Evolutionary conservation across 2,888 invertebrate genomes (phyloP).

Genomic region (Melieria crassipennis): DNA sequence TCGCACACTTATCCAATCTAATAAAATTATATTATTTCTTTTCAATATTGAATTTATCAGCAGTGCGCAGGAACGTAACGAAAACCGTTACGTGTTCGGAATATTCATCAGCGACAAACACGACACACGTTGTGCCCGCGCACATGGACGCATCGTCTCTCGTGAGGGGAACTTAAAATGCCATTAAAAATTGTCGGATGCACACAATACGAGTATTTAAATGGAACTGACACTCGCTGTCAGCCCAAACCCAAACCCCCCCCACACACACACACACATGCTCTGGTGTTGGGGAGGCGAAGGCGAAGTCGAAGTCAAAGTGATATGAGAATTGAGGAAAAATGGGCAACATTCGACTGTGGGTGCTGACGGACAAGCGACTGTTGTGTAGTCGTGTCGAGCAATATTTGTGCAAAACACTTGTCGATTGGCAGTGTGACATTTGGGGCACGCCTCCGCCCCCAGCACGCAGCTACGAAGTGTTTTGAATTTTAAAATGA

Average conservation of each 20-base stretch:
- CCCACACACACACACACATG: too few relatives aligned
- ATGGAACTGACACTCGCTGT: constrained; percentile 51
- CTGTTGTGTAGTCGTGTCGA: too few relatives aligned
- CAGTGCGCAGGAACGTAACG: constrained; percentile 45
- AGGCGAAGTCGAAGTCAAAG: too few relatives aligned
- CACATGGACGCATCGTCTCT: constrained; percentile 22
- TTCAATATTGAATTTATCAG: constrained; percentile 63
- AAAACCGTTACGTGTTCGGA: constrained; percentile 54
- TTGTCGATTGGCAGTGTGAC: too few relatives aligned
- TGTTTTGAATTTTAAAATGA: constrained; percentile 59
- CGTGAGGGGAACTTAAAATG: constrained; percentile 31
- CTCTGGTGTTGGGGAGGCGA: too few relatives aligned
- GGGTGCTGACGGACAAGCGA: too few relatives aligned
- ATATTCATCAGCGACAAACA: constrained; percentile 44
- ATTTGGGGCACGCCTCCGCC: too few relatives aligned
- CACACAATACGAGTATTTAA: neutral
- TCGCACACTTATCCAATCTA: constrained; percentile 13
- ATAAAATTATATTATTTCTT: constrained; percentile 60
- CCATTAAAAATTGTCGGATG: constrained; percentile 57
- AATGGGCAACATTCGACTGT: too few relatives aligned
- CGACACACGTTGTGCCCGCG: neutral
- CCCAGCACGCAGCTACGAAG: constrained; percentile 36
- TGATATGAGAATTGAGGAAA: too few relatives aligned
- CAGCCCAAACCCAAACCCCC: too few relatives aligned
- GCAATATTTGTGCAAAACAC: too few relatives aligned